Percentiles rank a stretch among this genome's conserved stretches.
Evolutionary conservation across 2,113 vertebrate species (phyloP).

Genomic region (Oceanites oceanicus): DNA sequence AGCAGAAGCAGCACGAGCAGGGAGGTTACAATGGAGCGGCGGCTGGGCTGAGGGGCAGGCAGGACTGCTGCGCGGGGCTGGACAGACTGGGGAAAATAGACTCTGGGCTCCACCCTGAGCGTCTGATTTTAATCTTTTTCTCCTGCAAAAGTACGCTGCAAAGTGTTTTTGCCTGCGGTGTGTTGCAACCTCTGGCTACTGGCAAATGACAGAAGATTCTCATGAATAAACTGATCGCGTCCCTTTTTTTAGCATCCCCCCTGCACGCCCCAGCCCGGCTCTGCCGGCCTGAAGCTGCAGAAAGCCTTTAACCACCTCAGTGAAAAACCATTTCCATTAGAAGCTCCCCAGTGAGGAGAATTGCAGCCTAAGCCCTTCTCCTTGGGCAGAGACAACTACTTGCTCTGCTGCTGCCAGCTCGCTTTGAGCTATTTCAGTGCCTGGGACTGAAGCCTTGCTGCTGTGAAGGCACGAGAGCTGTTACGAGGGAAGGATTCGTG

Average conservation of each 20-base stretch:
- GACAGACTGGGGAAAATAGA: not conserved
- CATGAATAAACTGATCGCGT: not conserved
- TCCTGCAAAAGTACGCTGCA: not conserved
- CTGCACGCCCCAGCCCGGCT: not conserved
- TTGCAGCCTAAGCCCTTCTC: not conserved
- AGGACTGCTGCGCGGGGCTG: rapidly evolving
- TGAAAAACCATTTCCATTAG: not conserved
- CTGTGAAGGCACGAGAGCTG: not conserved
- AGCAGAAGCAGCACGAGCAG: not conserved
- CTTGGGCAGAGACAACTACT: not conserved
- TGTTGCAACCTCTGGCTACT: not conserved
- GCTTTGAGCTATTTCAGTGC: not conserved
- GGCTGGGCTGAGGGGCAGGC: rapidly evolving
- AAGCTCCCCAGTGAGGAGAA: not conserved
- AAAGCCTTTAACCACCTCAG: not conserved
- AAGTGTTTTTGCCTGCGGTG: not conserved
- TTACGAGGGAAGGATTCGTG: rapidly evolving
- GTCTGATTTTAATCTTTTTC: not conserved
- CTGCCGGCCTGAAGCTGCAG: not conserved
- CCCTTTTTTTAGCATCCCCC: not conserved
- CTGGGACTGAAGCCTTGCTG: not conserved
- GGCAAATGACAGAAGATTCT: not conserved
- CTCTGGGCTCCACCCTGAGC: not conserved
- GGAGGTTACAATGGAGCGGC: rapidly evolving
- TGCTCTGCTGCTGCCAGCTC: not conserved